Evolutionary conservation across 1,140 invertebrate species (phyloP), one percentile per base, ranked within the genome.

Genomic region (Drosophila bifasciata): DNA sequence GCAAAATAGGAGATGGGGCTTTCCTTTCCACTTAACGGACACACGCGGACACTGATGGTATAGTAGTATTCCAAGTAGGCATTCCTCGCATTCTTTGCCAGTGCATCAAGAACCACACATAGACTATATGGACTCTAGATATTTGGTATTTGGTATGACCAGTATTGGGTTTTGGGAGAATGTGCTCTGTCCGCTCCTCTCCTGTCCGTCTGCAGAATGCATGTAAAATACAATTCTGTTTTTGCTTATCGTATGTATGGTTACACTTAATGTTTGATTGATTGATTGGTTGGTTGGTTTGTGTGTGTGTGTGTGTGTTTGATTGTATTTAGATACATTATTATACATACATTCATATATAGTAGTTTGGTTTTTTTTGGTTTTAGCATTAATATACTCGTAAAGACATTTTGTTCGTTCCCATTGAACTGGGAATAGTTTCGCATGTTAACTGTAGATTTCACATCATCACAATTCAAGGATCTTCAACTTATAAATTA

Each of bases 391-490:
- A 68, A 86, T 86, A 88, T 86, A 36, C 32, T 36, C 32, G 32
- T 36, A 86, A 88, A 86, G 84, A 88, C 79, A 85, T 89, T 89
- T 89, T 85, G 80, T 89, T 89, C 68, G 71, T 88, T 89, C 85
- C 88, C 88, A 90, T 90, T 90, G 67, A 90, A 90, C 89, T 90
- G 89, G 89, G 86, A 85, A 69, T 84, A 89, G 85, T 88, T 89
- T 73, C 58, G 76, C 81, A 90, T 91, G 90, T 91, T 91, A 91
- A 91, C 90, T 91, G 85, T 91, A 90, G 90, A 91, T 91, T 91
- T 89, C 90, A 90, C 90, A 91, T 91, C 90, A 91, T 89, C 84
- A 88, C 88, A 90, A 85, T 90, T 90, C 90, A 81, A 88, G 81
- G 79, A 81, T 85, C 73, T 74, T 80, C 77, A 90, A 89, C 78